phyloP scores from a whole-genome alignment of 2,888 invertebrate species.

The Scaptomyza tumidula region DNA sequence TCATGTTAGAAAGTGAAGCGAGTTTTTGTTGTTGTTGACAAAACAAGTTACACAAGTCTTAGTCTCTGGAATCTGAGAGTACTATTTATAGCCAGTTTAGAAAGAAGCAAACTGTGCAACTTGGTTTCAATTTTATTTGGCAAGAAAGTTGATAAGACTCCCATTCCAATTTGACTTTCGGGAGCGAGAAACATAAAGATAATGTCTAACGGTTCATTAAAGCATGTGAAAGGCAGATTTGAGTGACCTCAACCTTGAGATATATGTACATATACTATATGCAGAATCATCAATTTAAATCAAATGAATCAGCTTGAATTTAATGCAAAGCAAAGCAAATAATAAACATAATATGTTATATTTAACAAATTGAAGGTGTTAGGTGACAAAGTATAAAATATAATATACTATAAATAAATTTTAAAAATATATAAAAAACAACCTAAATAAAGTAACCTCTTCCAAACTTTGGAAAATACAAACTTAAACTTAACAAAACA shows the following conservation, averaged over 20 bases:
- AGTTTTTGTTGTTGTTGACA: conserved; percentile 22
- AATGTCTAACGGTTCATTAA: background rate
- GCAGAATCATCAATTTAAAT: conserved; percentile 2
- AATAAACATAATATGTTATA: background rate
- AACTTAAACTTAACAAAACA: too few species aligned
- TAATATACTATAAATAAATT: too few species aligned
- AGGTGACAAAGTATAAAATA: background rate
- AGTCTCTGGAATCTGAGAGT: conserved; percentile 1
- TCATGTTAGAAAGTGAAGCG: conserved; percentile 71
- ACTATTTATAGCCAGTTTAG: conserved; percentile 17
- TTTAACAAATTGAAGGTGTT: background rate
- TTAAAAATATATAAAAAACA: background rate
- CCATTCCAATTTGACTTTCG: too few species aligned
- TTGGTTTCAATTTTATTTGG: conserved; percentile 21
- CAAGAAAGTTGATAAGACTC: conserved; percentile 25
- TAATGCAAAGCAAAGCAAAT: background rate
- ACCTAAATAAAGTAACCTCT: too few species aligned
- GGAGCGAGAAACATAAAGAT: background rate
- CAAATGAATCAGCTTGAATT: conserved; percentile 1
- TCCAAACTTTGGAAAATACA: too few species aligned
- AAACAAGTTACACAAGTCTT: conserved; percentile 57
- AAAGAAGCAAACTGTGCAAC: conserved; percentile 18
- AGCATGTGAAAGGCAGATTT: background rate
- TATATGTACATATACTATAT: background rate
- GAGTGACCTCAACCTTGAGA: conserved; percentile 3